These are phyloP conservation scores for Amiota mariae DNA, from an alignment of 2,888 invertebrate genomes.

Conservation along the genomic window DNA sequence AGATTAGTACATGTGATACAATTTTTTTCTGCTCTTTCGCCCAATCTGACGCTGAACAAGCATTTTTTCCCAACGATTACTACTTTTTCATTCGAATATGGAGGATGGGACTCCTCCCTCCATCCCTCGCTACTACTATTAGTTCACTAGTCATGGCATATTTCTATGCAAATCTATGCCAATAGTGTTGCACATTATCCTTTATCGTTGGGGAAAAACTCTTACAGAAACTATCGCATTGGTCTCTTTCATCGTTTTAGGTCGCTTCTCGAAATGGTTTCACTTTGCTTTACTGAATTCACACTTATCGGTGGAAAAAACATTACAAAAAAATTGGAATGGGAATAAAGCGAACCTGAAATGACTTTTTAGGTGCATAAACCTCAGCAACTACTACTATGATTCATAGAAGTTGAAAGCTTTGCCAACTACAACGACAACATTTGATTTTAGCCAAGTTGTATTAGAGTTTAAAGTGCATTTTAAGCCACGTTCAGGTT, in stretches of 20 bases:
- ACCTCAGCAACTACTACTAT: neutral
- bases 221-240: neutral
- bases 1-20: conserved; percentile 25
- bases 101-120: neutral
- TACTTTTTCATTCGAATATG: conserved; percentile 16
- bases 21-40: neutral
- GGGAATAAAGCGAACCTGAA: neutral
- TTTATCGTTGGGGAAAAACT: conserved; percentile 10
- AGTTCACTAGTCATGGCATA: conserved; percentile 27
- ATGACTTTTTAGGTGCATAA: neutral
- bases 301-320: neutral
- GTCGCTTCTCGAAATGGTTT: neutral
- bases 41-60: conserved; percentile 59
- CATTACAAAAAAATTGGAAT: neutral
- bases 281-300: neutral
- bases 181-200: conserved; percentile 52
- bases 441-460: conserved; percentile 12
- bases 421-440: neutral
- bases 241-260: neutral
- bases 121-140: too few species aligned
- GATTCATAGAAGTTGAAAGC: conserved; percentile 1
- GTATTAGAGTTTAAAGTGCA: conserved; percentile 7
- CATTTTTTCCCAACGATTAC: conserved; percentile 32
- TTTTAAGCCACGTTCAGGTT: conserved; percentile 13
- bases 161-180: conserved; percentile 65